A percentile compares a stretch with the other conserved stretches of the same genome.
Evolutionary conservation across 64 coral and sea anemone genomes (phyloP).

Genomic region (Dendronephthya gigantea): DNA sequence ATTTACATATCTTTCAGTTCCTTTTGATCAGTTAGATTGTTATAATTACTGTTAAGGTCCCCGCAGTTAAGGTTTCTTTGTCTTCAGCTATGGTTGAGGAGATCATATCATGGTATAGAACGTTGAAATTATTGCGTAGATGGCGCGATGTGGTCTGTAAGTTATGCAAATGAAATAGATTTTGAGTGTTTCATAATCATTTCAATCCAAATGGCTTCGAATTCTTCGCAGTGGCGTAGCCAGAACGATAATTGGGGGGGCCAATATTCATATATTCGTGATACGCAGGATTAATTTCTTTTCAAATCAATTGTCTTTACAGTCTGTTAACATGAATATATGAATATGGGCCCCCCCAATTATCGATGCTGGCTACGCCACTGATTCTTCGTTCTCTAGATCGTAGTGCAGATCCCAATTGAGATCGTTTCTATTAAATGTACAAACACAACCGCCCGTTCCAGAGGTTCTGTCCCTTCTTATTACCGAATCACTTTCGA

Average conservation of each 20-base stretch:
- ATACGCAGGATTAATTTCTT: too few species aligned
- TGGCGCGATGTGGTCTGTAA: conserved; percentile 5
- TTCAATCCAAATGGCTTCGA: conserved; percentile 9
- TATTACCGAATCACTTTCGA: not conserved
- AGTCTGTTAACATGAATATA: too few species aligned
- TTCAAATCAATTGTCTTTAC: too few species aligned
- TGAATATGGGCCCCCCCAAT: too few species aligned
- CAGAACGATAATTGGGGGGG: too few species aligned
- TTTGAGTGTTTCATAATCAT: conserved; percentile 18
- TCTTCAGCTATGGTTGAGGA: not conserved
- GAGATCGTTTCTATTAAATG: not conserved
- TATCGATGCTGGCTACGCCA: too few species aligned
- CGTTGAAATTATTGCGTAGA: not conserved
- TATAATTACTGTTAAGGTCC: conserved; percentile 25
- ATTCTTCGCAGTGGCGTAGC: not conserved
- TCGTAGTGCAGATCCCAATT: not conserved
- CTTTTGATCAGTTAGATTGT: not conserved
- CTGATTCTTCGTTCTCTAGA: not conserved
- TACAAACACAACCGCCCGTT: not conserved
- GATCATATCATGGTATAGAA: not conserved
- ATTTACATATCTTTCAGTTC: not conserved
- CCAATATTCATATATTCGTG: too few species aligned
- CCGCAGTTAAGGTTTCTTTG: conserved; percentile 3
- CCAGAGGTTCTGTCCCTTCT: not conserved
- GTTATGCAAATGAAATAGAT: not conserved